Evolutionary conservation across 2,113 vertebrate genomes (phyloP), one percentile per base, ranked within the genome.

Genomic region (Varanus salvator): DNA sequence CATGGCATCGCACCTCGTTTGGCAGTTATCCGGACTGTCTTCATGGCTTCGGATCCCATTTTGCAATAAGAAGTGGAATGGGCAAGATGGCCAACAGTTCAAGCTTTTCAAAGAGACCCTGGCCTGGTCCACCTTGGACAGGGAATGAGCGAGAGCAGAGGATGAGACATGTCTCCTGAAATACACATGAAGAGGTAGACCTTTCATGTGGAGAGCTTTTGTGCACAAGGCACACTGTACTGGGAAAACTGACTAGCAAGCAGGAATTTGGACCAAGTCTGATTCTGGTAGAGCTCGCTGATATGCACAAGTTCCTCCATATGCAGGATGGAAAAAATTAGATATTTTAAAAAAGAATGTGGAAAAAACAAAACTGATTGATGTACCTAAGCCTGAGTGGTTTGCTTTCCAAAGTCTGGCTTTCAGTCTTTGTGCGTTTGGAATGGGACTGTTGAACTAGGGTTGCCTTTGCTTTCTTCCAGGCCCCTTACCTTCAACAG

Each of bases 1-100:
- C 90, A 88, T 31, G 31, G 76, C 91, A 69, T 90, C 86, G 29
- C 69, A 84, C 87, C 85, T 90, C 84, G 89, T 94, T 92, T 85
- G 92, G 83, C 66, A 52, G 64, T 38, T 15, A 68, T 60, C 91
- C 89, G 64, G 91, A 19, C 85, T 91, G 89, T 74, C 93, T 8
- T 87, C 9, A 34, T 29, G 90, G 14, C 66, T 86, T 85, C 9
- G 57, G 2, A 71, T 86, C 93, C 72, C 31, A 2, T 4, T 88
- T 87, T 31, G 60, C 86, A 93, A 87, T 71, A 75, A 87, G 34
- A 81, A 66, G 69, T 25, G 68, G 77, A 84, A 29, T 78, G 38
- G 80, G 88, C 83, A 66, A 21, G 9, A 15, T 71, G 74, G 38
- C 80, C 90, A n/a, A 76, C 1, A 6, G 0, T 19, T 34, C 75